These are phyloP conservation scores for Balaeniceps rex DNA, from an alignment of 2,113 vertebrate genomes.

Conservation along the genomic window DNA sequence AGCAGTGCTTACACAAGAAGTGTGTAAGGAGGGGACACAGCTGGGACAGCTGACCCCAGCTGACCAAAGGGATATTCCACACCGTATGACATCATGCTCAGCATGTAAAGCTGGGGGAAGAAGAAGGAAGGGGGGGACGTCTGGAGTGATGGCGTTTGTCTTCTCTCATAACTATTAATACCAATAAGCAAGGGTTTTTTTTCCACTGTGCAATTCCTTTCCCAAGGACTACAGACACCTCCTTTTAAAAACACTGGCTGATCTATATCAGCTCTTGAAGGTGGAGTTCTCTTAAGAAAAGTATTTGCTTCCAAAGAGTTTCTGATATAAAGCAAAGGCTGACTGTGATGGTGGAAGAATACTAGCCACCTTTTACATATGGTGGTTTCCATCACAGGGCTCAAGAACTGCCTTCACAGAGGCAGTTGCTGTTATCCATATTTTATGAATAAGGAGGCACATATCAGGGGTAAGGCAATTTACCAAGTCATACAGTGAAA, in stretches of 20 bases:
- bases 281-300: not conserved
- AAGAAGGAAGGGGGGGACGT: too few species aligned
- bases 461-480: not conserved
- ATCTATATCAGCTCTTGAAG: not conserved
- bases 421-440: not conserved
- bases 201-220: not conserved
- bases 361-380: not conserved
- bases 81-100: too few species aligned
- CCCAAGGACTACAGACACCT: not conserved
- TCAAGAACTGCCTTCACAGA: not conserved
- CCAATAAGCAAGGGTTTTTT: not conserved
- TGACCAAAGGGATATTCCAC: too few species aligned
- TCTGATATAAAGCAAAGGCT: not conserved
- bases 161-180: not conserved
- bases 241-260: not conserved
- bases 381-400: not conserved
- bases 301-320: not conserved
- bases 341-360: not conserved
- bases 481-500: not conserved
- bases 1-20: too few species aligned
- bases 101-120: too few species aligned
- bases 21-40: too few species aligned
- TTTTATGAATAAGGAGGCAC: not conserved
- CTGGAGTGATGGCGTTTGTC: too few species aligned
- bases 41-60: too few species aligned